Evolutionary conservation across 2,113 vertebrate species (phyloP), one percentile per base, ranked within the genome.

Genomic region (Mormoops blainvillei): DNA sequence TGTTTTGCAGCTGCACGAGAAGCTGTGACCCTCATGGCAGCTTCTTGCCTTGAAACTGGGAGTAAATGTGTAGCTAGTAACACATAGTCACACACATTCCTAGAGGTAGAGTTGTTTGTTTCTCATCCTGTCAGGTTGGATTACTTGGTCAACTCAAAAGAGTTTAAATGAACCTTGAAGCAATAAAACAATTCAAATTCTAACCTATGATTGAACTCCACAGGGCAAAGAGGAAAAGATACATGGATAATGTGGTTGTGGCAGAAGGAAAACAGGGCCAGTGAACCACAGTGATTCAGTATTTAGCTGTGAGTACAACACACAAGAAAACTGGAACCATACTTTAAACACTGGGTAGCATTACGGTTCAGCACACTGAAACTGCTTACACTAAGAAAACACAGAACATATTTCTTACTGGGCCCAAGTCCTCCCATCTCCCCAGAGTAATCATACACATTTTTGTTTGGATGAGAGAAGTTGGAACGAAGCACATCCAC

Each of bases 131-230:
- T 89, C 90, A 94, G 38, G 8, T 94, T 97, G 93, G 86, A 93
- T 95, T 97, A 94, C 71, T 74, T 94, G 89, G 76, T 61, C 89
- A 94, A 90, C 58, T 67, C 16, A 33, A 88, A 95, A 95, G 76
- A 67, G 0, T 0, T 18, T 52, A 91, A 87, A 91, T 97, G 67
- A 82, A n/a, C 33, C 71, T 11, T 67, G 71, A 91, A 90, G 28
- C 12, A 89, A 89, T 95, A 96, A 96, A 96, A 90, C 89, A 97
- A 92, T 36, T 94, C 89, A 94, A 94, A 97, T 81, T 96, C 70
- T 94, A 94, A 97, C 83, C 92, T 94, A 33, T 92, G 91, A 95
- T 54, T 96, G 93, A 96, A 95, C 93, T 87, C 54, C n/a, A 63
- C 43, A n/a, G 33, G 68, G 36, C 88, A 93, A 87, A 95, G 68